Conservation (phyloP, 1,140 invertebrate genomes). For the Bicyclus anynana region DNA sequence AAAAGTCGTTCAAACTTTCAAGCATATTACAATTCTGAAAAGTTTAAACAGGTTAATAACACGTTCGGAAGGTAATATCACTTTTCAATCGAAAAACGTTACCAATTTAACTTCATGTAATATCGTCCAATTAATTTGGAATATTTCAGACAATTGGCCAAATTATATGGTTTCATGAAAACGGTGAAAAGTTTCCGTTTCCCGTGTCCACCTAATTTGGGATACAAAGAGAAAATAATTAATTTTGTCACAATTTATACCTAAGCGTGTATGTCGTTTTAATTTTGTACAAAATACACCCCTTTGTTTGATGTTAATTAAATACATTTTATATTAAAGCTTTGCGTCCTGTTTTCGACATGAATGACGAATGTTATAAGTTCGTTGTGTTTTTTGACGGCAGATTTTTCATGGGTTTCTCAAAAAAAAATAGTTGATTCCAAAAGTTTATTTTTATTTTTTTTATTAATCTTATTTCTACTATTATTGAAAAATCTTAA, state of each 20-base stretch:
- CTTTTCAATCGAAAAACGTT: constrained; percentile 15
- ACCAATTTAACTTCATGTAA: constrained; percentile 10
- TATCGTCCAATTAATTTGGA: constrained; percentile 20
- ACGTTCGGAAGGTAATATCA: background rate
- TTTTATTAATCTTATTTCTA: too few species aligned
- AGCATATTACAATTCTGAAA: background rate
- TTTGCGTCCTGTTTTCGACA: background rate
- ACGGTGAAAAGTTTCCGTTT: constrained; percentile 24
- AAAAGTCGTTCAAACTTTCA: background rate
- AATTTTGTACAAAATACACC: constrained; percentile 1
- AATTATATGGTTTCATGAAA: constrained; percentile 22
- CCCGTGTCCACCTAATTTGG: constrained; percentile 19
- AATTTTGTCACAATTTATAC: constrained; percentile 16
- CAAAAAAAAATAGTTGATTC: too few species aligned
- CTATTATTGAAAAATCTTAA: too few species aligned
- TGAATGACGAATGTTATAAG: too few species aligned
- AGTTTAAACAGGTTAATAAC: background rate
- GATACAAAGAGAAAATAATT: constrained; percentile 27
- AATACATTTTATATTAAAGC: background rate
- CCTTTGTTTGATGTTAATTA: constrained; percentile 16
- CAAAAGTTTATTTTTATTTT: too few species aligned
- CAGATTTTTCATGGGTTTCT: too few species aligned
- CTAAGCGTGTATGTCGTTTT: constrained; percentile 8
- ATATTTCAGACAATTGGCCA: constrained; percentile 27
- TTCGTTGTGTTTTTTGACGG: too few species aligned